phyloP scores from a whole-genome alignment of 2,797 vertebrate species.

The Menidia menidia region DNA sequence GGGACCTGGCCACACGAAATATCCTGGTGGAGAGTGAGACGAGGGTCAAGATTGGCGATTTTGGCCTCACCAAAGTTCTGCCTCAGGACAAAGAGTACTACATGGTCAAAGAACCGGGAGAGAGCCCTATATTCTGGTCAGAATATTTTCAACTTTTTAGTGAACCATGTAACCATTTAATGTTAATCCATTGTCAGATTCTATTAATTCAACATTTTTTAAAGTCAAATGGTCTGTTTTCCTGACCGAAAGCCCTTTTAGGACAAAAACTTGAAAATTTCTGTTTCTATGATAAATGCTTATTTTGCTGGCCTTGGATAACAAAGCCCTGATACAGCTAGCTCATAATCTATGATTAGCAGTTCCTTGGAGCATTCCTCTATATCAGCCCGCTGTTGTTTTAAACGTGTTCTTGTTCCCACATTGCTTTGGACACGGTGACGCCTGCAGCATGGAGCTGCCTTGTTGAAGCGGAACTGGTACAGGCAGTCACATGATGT shows the following conservation, averaged over 20 bases:
- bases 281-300: neutral
- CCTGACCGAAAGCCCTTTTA: neutral
- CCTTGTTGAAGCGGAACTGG: neutral
- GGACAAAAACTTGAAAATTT: too few relatives aligned
- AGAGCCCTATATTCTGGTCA: conserved; percentile 99
- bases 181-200: too few relatives aligned
- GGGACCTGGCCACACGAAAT: conserved; percentile 95
- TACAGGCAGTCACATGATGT: conserved; percentile 6
- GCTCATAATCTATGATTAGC: neutral
- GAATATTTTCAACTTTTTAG: conserved; percentile 26
- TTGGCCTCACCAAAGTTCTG: conserved; percentile 96
- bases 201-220: too few relatives aligned
- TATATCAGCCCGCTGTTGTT: neutral
- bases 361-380: neutral
- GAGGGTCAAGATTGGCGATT: conserved; percentile 97
- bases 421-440: neutral
- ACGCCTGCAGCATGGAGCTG: neutral
- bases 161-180: too few relatives aligned
- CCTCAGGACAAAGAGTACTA: conserved; percentile 99
- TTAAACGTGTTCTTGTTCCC: neutral
- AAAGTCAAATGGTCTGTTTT: neutral
- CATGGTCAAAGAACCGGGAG: conserved; percentile 96
- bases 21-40: conserved; percentile 96
- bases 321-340: neutral
- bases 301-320: too few relatives aligned